These are phyloP conservation scores for Nymphicus hollandicus DNA, from an alignment of 2,113 vertebrate genomes.

Conservation along the genomic window DNA sequence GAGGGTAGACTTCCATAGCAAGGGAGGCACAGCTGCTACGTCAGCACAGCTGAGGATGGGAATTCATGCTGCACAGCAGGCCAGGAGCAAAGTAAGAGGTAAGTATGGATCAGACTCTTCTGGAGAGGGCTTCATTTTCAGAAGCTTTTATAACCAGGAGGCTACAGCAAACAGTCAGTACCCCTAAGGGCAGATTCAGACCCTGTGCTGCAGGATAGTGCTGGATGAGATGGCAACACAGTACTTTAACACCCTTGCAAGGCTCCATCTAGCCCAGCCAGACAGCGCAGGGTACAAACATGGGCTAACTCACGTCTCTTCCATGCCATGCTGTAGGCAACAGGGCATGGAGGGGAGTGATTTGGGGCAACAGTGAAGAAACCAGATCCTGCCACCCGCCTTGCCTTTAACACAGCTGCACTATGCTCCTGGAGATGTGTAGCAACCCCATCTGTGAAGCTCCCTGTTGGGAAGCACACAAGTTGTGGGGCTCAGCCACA, in stretches of 20 bases:
- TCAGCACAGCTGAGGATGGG: background rate
- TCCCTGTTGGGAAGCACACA: fast-evolving
- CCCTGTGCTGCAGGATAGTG: background rate
- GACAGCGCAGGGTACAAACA: fast-evolving
- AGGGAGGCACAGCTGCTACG: background rate
- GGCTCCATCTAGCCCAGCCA: background rate
- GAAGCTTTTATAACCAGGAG: background rate
- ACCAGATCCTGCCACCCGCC: background rate
- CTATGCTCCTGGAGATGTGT: background rate
- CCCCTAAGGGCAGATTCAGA: background rate
- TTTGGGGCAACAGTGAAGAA: background rate
- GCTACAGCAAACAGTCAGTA: background rate
- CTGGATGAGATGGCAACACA: background rate
- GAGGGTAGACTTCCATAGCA: background rate
- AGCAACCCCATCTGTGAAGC: background rate
- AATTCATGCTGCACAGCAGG: background rate
- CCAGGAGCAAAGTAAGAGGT: background rate
- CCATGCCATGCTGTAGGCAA: background rate
- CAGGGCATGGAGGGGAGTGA: background rate
- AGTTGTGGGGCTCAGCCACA: background rate
- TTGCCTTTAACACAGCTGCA: background rate
- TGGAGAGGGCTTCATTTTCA: background rate
- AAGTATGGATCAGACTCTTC: background rate
- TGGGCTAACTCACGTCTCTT: background rate
- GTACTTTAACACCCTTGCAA: background rate